phyloP scores from a whole-genome alignment of 2,888 invertebrate species.

The Eremobia ochroleuca region DNA sequence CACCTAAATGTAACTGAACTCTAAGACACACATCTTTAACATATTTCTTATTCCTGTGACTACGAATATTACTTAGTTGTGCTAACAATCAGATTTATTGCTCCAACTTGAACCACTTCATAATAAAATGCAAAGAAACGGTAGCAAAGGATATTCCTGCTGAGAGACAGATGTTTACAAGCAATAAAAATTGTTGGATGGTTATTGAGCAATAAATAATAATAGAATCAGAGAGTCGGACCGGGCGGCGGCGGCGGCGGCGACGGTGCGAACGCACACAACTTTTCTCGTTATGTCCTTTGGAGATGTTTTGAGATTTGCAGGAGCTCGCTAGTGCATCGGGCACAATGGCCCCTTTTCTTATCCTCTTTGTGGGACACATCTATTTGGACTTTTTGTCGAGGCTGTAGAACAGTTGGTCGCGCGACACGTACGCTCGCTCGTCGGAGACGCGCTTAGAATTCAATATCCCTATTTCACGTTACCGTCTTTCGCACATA shows the following conservation, averaged over 20 bases:
- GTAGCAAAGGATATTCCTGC: slow-evolving; percentile 59
- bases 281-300: slow-evolving; percentile 86
- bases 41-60: slow-evolving; percentile 21
- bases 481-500: slow-evolving; percentile 80
- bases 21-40: slow-evolving; percentile 2
- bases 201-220: slow-evolving; percentile 79
- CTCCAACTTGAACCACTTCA: slow-evolving; percentile 54
- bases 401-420: slow-evolving; percentile 80
- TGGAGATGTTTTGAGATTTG: slow-evolving; percentile 86
- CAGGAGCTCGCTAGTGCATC: slow-evolving; percentile 82
- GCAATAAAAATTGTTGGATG: slow-evolving; percentile 74
- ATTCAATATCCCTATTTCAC: slow-evolving; percentile 86
- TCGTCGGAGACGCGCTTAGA: slow-evolving; percentile 83
- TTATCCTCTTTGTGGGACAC: slow-evolving; percentile 81
- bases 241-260: slow-evolving; percentile 50
- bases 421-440: slow-evolving; percentile 84
- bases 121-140: slow-evolving; percentile 61
- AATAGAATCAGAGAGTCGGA: slow-evolving; percentile 74
- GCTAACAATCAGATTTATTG: slow-evolving; percentile 55
- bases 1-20: background rate
- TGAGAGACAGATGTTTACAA: slow-evolving; percentile 72
- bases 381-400: slow-evolving; percentile 85
- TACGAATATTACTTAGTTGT: slow-evolving; percentile 31
- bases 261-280: slow-evolving; percentile 72
- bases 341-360: slow-evolving; percentile 82